These are phyloP conservation scores for Myanophis thanlyinensis DNA, from an alignment of 2,113 vertebrate species.

Conservation along the genomic window DNA sequence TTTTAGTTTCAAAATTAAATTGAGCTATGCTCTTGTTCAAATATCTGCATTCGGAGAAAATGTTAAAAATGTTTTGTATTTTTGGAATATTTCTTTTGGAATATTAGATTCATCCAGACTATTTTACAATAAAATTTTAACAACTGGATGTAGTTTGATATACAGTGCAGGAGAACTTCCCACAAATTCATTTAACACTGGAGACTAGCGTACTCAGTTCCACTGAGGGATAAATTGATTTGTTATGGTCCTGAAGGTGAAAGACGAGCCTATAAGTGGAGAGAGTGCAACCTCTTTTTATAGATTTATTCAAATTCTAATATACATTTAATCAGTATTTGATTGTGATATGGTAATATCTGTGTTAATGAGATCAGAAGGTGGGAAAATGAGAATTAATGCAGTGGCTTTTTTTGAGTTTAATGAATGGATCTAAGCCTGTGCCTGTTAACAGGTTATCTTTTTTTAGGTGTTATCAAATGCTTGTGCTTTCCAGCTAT, in stretches of 20 bases:
- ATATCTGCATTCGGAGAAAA: background rate
- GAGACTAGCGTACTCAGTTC: background rate
- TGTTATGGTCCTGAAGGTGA: background rate
- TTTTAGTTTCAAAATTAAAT: background rate
- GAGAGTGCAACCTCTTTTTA: background rate
- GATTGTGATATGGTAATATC: background rate
- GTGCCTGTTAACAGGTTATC: background rate
- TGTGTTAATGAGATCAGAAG: background rate
- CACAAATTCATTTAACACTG: background rate
- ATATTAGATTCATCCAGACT: background rate
- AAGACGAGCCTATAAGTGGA: background rate
- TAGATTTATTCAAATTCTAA: background rate
- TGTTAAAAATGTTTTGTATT: background rate
- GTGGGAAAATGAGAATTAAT: background rate
- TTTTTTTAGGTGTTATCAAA: background rate
- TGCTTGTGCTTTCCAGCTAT: background rate
- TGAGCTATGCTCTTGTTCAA: background rate
- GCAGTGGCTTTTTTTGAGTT: background rate
- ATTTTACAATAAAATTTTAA: background rate
- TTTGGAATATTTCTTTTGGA: background rate
- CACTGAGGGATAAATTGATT: background rate
- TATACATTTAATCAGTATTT: background rate
- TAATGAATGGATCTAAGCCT: background rate
- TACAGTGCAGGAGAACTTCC: background rate
- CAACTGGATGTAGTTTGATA: background rate